Percentiles rank a stretch among this genome's conserved stretches.
Evolutionary conservation across 2,888 invertebrate species (phyloP).

Genomic region (Oxyteleia sp.): DNA sequence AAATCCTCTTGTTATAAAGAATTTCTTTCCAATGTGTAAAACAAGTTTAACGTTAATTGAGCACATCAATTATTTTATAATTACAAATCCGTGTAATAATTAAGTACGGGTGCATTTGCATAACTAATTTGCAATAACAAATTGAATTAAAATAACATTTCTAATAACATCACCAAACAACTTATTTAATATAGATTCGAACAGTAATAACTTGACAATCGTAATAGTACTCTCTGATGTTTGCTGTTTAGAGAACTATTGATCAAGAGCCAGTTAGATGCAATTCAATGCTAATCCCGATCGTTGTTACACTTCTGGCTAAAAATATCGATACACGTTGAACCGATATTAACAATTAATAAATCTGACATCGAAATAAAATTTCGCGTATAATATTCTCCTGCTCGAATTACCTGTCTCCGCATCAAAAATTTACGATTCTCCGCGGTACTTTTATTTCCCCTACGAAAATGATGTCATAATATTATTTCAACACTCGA

Average conservation of each 20-base stretch:
- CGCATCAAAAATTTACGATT: background rate
- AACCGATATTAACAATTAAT: background rate
- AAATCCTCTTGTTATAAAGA: too few species aligned
- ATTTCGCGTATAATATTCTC: too few species aligned
- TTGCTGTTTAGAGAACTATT: slow-evolving; percentile 6
- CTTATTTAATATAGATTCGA: too few species aligned
- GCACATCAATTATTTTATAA: too few species aligned
- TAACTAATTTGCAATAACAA: too few species aligned
- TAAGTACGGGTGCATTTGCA: too few species aligned
- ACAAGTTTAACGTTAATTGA: too few species aligned
- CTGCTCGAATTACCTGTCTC: background rate
- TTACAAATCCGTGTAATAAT: too few species aligned
- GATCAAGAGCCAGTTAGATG: background rate
- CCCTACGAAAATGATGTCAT: slow-evolving; percentile 1
- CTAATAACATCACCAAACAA: too few species aligned
- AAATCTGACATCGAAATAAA: background rate
- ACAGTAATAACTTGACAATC: background rate
- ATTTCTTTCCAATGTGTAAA: too few species aligned
- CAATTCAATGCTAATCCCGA: background rate
- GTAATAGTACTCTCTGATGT: background rate
- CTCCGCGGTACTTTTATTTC: background rate
- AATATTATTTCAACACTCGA: background rate
- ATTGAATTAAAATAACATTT: too few species aligned
- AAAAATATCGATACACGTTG: background rate
- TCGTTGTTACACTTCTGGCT: background rate